Evolutionary conservation across 2,888 invertebrate species (phyloP), one percentile per base, ranked within the genome.

Genomic region (Drosophila sordidula): DNA sequence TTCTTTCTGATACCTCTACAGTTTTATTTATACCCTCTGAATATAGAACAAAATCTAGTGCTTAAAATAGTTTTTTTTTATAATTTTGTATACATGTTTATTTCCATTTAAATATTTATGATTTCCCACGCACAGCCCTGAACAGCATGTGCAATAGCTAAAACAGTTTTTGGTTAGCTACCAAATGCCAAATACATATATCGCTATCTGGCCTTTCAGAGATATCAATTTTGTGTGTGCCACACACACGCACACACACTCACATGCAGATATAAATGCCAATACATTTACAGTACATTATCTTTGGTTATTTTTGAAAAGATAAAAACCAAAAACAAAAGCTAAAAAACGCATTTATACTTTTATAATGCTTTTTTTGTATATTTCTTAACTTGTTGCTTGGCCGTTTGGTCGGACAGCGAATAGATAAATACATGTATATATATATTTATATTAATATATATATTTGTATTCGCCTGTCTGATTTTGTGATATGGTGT

Each of bases 261-360:
- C 25, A 55, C 39, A 41, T 16, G 14, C n/a, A 32, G 25, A 14
- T 34, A 46, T 14, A 52, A 50, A 32, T 73, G 67, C 42, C 58
- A 56, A 70, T 67, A 75, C 67, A 45, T 63, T 56, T 58, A 39
- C 68, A 55, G 58, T 41, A 49, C 41, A 67, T 75, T 75, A 75
- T 75, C 76, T 67, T 34, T 55, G 42, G 39, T n/a, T 61, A 39
- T 66, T 54, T 73, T 61, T 45, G 18, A 46, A 45, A 38, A 62
- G 68, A 71, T 58, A 76, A 59, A 75, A 75, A 45, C 39, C 26
- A 55, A 64, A 47, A 65, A 38, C 32, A 36, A 66, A 68, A 45
- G n/a, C 39, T 22, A 42, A 38, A 49, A 68, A 68, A 72, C 34
- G 41, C 61, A 71, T 70, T 72, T 42, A 73, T 45, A 44, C 59